phyloP scores from a whole-genome alignment of 2,113 vertebrate genomes.

The Gasterosteus aculeatus region DNA sequence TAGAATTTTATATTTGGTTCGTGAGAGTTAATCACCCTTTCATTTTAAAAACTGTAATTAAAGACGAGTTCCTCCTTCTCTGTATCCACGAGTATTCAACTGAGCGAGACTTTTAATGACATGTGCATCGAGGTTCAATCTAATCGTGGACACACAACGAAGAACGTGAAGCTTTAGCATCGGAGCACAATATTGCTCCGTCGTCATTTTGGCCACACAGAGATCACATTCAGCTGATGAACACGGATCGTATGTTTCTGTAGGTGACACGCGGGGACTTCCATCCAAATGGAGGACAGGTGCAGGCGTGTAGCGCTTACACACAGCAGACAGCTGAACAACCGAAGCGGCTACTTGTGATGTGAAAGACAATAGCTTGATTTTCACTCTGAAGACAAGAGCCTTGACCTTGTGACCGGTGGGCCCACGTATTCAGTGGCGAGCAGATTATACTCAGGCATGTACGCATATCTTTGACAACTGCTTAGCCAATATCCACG shows the following conservation, averaged over 20 bases:
- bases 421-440: conserved; percentile 17
- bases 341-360: conserved; percentile 40
- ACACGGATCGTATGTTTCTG: conserved; percentile 31
- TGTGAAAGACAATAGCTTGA: conserved; percentile 74
- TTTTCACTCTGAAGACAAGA: conserved; percentile 58
- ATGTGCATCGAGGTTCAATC: background rate
- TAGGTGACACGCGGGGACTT: conserved; percentile 13
- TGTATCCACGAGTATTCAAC: conserved; percentile 20
- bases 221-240: conserved; percentile 19
- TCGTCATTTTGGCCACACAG: conserved; percentile 3
- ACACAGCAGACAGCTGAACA: conserved; percentile 59
- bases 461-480: conserved; percentile 6
- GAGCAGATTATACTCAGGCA: conserved; percentile 25
- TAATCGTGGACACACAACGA: background rate
- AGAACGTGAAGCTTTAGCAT: conserved; percentile 8
- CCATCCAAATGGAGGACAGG: conserved; percentile 58
- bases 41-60: conserved; percentile 52
- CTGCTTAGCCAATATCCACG: background rate
- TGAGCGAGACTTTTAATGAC: conserved; percentile 26
- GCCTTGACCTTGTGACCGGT: conserved; percentile 51
- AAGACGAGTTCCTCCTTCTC: conserved; percentile 45
- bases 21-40: conserved; percentile 28
- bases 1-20: conserved; percentile 28
- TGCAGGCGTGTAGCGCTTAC: conserved; percentile 53
- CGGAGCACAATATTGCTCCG: background rate